These are phyloP conservation scores for Haemorhous mexicanus DNA, from an alignment of 2,113 vertebrate species.

Conservation along the genomic window DNA sequence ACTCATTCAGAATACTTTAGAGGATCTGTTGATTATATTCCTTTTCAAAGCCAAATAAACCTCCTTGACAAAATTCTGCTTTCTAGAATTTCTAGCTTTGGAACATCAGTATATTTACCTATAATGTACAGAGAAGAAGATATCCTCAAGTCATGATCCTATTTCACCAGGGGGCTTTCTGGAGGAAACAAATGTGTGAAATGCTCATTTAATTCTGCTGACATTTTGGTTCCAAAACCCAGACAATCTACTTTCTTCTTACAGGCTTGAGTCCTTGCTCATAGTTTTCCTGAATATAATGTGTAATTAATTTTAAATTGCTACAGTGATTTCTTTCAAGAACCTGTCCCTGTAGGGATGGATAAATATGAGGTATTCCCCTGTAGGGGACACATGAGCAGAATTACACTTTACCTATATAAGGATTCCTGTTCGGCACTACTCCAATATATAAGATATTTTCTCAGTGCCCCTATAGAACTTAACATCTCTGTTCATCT, in stretches of 20 bases:
- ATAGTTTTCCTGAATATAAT: not conserved
- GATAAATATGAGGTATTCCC: not conserved
- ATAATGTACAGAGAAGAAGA: not conserved
- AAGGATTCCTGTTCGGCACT: not conserved
- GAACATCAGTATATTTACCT: not conserved
- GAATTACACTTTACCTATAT: not conserved
- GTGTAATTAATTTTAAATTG: constrained; percentile 30
- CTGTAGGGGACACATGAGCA: not conserved
- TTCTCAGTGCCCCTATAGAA: not conserved
- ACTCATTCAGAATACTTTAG: not conserved
- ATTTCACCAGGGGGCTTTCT: not conserved
- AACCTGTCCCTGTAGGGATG: not conserved
- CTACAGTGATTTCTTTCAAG: not conserved
- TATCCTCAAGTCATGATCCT: not conserved
- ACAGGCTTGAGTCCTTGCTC: not conserved
- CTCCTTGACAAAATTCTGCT: not conserved
- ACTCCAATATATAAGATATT: not conserved
- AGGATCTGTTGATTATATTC: not conserved
- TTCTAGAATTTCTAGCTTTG: not conserved
- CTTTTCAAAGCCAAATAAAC: not conserved
- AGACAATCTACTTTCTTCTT: not conserved
- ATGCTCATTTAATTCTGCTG: not conserved
- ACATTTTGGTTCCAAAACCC: not conserved
- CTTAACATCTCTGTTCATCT: not conserved
- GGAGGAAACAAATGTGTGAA: not conserved